Conservation (phyloP, 2,888 invertebrate species). For the Parasteatoda lunata region DNA sequence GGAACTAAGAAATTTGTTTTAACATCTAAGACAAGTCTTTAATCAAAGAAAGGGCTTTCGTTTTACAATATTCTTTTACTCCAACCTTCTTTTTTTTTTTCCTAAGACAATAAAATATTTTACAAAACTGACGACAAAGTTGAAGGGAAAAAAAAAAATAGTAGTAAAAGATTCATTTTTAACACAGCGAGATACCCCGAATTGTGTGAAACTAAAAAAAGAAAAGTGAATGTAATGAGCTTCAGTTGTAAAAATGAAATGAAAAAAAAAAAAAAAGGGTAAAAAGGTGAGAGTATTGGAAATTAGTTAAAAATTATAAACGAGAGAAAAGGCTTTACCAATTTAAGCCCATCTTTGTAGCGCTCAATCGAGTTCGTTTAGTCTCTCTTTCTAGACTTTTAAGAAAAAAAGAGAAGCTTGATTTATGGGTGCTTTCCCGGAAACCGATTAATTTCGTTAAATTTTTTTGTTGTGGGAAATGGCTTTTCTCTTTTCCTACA, state of each 20-base stretch:
- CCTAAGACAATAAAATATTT: no score
- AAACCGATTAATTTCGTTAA: background rate
- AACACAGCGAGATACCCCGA: no score
- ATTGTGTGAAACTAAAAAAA: no score
- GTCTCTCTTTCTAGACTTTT: background rate
- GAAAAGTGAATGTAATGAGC: background rate
- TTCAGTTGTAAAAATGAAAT: background rate
- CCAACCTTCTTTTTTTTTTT: no score
- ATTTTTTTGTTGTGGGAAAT: constrained; percentile 10
- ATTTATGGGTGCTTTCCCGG: background rate
- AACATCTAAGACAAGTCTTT: background rate
- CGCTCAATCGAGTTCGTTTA: background rate
- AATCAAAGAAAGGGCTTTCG: no score
- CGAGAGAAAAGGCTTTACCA: background rate
- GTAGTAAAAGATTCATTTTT: no score
- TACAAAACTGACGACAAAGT: no score
- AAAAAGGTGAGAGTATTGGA: background rate
- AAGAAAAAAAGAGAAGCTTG: background rate
- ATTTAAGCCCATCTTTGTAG: background rate
- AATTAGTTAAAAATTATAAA: constrained; percentile 3
- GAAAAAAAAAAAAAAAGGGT: background rate
- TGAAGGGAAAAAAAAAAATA: no score
- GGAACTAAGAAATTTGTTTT: background rate
- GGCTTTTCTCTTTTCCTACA: no score
- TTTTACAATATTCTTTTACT: no score